These are phyloP conservation scores for Caprella mutica DNA, from an alignment of 2,888 invertebrate species.

Conservation along the genomic window DNA sequence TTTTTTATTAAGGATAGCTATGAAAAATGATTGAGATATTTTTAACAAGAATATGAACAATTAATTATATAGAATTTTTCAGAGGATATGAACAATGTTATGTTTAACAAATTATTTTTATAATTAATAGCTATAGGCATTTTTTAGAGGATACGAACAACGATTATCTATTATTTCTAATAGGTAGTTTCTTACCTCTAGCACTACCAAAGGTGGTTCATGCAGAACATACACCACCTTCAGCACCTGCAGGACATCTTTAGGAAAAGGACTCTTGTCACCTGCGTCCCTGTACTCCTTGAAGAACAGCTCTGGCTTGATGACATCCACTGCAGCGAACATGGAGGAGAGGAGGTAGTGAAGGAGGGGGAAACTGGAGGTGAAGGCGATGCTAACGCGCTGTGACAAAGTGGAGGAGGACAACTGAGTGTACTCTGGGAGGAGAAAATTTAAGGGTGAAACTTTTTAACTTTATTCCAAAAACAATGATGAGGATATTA, in stretches of 20 bases:
- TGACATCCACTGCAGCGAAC: conserved; percentile 58
- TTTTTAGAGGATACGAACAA: too few relatives aligned
- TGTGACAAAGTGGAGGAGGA: conserved; percentile 86
- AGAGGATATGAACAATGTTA: too few relatives aligned
- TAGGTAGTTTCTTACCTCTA: conserved; percentile 52
- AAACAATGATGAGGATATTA: too few relatives aligned
- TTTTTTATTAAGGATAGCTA: too few relatives aligned
- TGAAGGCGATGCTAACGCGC: conserved; percentile 78
- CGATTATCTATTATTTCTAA: too few relatives aligned
- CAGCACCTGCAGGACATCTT: conserved; percentile 58
- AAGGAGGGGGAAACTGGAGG: conserved; percentile 58
- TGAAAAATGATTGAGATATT: too few relatives aligned
- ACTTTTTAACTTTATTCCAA: too few relatives aligned
- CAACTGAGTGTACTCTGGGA: conserved; percentile 93
- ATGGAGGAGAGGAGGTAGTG: conserved; percentile 66
- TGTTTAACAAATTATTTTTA: too few relatives aligned
- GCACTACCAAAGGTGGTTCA: conserved; percentile 66
- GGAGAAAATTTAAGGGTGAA: too few relatives aligned
- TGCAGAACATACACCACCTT: conserved; percentile 67
- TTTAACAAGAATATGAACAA: too few relatives aligned
- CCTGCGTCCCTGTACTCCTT: background rate
- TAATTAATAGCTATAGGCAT: too few relatives aligned
- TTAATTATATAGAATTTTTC: too few relatives aligned
- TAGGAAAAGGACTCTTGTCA: conserved; percentile 5
- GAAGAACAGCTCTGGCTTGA: conserved; percentile 45